A percentile compares a stretch with the other conserved stretches of the same genome.
phyloP scores from a whole-genome alignment of 2,797 vertebrate genomes.

The Calcarius lapponicus region DNA sequence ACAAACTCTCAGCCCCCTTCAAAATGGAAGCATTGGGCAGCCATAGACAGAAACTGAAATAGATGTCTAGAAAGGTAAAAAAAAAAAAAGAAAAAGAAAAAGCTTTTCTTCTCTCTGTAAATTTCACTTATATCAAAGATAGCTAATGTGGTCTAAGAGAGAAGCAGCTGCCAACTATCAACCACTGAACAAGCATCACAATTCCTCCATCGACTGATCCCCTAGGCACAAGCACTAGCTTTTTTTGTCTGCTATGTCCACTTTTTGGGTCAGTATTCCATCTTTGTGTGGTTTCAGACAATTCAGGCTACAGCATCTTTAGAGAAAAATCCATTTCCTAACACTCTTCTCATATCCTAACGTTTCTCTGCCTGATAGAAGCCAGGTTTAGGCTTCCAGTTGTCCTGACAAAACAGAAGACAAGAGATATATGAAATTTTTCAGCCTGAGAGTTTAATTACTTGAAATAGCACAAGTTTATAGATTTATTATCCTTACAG shows the following conservation, averaged over 20 bases:
- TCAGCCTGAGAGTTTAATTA: background rate
- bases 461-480: background rate
- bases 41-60: background rate
- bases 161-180: background rate
- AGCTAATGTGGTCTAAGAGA: background rate
- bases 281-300: background rate
- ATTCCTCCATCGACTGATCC: background rate
- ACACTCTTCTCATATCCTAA: background rate
- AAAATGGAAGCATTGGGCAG: conserved; percentile 35
- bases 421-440: background rate
- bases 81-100: too few relatives aligned
- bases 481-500: background rate
- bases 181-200: background rate
- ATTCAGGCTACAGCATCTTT: background rate
- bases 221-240: rapidly evolving
- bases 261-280: background rate
- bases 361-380: background rate
- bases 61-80: background rate
- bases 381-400: too few relatives aligned
- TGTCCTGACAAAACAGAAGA: background rate
- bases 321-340: background rate
- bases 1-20: conserved; percentile 60
- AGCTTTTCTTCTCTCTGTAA: background rate
- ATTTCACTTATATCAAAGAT: background rate
- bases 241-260: rapidly evolving